These are phyloP conservation scores for Hippocampus zosterae DNA, from an alignment of 2,113 vertebrate genomes.

Conservation along the genomic window DNA sequence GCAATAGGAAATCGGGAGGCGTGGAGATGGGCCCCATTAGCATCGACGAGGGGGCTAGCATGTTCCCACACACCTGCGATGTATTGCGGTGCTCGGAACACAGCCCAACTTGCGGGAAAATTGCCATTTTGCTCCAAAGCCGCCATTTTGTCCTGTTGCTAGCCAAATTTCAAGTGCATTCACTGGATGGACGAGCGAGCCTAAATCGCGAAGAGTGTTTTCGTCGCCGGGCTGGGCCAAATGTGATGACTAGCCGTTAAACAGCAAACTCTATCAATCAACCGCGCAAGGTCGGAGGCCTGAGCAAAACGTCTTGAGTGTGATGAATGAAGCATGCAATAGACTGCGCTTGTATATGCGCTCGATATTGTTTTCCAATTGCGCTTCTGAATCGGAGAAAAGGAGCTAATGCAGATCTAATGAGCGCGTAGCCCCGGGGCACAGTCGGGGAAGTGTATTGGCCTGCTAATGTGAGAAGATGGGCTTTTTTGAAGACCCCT, in stretches of 20 bases:
- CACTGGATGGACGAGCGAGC: too few species aligned
- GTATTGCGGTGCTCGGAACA: too few species aligned
- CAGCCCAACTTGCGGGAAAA: too few species aligned
- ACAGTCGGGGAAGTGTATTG: constrained; percentile 51
- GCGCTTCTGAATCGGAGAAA: constrained; percentile 45
- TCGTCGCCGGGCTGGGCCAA: neutral
- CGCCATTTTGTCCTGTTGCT: too few species aligned
- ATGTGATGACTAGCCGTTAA: constrained; percentile 1
- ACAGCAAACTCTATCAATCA: neutral
- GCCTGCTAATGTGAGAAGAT: constrained; percentile 55
- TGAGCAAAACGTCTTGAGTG: constrained; percentile 1
- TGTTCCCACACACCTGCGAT: too few species aligned
- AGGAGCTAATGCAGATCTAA: constrained; percentile 62
- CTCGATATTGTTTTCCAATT: constrained; percentile 45
- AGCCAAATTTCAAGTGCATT: neutral
- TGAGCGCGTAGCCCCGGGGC: constrained; percentile 44
- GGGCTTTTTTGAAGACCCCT: constrained; percentile 33
- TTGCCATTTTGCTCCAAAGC: too few species aligned
- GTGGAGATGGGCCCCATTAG: too few species aligned
- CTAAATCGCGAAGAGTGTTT: neutral
- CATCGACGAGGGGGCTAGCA: too few species aligned
- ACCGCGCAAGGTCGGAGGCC: neutral
- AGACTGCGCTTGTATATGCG: constrained; percentile 11
- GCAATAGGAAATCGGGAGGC: too few species aligned
- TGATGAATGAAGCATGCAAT: constrained; percentile 16